A percentile compares a stretch with the other conserved stretches of the same genome.
Evolutionary conservation across 2,113 vertebrate genomes (phyloP).

Genomic region (Pituophis catenifer): DNA sequence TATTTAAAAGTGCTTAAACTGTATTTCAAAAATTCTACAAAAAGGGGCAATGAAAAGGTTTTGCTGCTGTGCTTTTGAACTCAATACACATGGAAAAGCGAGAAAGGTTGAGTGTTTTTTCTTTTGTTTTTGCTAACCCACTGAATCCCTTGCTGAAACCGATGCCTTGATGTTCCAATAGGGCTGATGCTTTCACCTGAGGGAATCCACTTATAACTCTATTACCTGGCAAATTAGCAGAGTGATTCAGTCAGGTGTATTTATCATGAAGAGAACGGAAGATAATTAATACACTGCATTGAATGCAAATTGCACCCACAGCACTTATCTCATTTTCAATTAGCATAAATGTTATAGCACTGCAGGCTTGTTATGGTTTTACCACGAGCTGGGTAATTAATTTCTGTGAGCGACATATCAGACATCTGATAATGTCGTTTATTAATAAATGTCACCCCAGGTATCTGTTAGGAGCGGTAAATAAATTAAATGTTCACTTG

Average conservation of each 20-base stretch:
- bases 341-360: constrained; percentile 81
- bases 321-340: constrained; percentile 89
- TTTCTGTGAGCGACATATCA: constrained; percentile 79
- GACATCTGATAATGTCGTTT: constrained; percentile 80
- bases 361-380: constrained; percentile 80
- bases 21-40: neutral
- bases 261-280: constrained; percentile 80
- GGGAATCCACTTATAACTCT: constrained; percentile 79
- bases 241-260: constrained; percentile 82
- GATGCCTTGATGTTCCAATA: constrained; percentile 60
- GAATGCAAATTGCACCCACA: constrained; percentile 85
- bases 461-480: constrained; percentile 80
- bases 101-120: neutral
- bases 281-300: constrained; percentile 84
- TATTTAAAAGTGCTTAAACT: neutral
- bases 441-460: constrained; percentile 84
- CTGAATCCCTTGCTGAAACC: constrained; percentile 44
- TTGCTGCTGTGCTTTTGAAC: neutral
- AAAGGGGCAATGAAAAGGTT: neutral
- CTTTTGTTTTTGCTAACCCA: constrained; percentile 24
- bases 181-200: constrained; percentile 66
- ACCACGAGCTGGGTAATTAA: constrained; percentile 84
- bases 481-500: constrained; percentile 77
- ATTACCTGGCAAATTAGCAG: constrained; percentile 79
- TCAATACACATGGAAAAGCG: neutral